Evolutionary conservation across 2,888 invertebrate genomes (phyloP).

Genomic region (Epiperipatus broadwayi): DNA sequence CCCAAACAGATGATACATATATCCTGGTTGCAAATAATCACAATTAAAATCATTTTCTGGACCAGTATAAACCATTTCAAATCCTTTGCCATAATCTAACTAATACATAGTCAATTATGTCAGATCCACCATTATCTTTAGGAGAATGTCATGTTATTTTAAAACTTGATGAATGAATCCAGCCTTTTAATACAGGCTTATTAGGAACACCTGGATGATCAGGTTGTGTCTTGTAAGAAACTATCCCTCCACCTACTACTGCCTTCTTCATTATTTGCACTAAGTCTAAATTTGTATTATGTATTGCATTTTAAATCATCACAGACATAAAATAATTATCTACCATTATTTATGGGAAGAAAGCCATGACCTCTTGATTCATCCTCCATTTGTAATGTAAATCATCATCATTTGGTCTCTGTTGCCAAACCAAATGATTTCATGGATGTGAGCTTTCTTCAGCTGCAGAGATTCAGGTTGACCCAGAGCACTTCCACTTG

Average conservation of each 20-base stretch:
- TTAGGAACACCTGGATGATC: constrained; percentile 57
- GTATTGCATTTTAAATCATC: constrained; percentile 49
- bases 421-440: constrained; percentile 51
- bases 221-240: constrained; percentile 53
- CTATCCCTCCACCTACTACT: constrained; percentile 61
- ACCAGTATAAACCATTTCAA: constrained; percentile 52
- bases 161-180: constrained; percentile 57
- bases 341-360: constrained; percentile 56
- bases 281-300: constrained; percentile 54
- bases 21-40: constrained; percentile 60
- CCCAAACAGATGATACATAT: constrained; percentile 54
- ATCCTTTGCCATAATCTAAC: no score
- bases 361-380: constrained; percentile 51
- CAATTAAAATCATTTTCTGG: constrained; percentile 55
- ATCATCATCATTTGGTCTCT: constrained; percentile 52
- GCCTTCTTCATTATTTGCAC: constrained; percentile 63
- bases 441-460: constrained; percentile 40
- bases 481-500: constrained; percentile 56
- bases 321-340: constrained; percentile 47
- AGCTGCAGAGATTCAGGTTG: constrained; percentile 57
- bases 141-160: constrained; percentile 61
- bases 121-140: constrained; percentile 49
- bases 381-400: constrained; percentile 60
- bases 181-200: constrained; percentile 56
- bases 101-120: constrained; percentile 44